Evolutionary conservation across 2,888 invertebrate genomes (phyloP), one percentile per base, ranked within the genome.

Genomic region (Acheta domesticus): DNA sequence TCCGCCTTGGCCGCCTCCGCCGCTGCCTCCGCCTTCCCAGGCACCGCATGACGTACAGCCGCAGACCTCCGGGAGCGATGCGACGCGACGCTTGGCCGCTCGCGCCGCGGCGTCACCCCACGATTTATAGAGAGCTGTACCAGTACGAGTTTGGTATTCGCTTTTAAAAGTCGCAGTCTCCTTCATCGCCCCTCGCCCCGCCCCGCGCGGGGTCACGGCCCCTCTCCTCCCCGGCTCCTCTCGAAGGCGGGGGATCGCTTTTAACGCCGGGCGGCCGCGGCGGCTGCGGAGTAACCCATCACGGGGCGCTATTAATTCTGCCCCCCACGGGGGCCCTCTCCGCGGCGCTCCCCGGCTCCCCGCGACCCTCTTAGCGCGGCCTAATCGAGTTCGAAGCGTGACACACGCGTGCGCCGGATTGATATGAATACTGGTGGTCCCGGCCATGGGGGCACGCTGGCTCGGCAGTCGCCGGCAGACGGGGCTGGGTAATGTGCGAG

Each of bases 381-480:
- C 62, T 62, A 62, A 62, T 62, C 62, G 62, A 62, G 62, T 62
- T 62, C 62, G 62, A 62, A 62, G 62, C 62, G 62, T 62, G 62
- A 62, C 62, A 62, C 62, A 62, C 62, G 62, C 62, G 62, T 62
- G 62, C n/a, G 12, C 62, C 14, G n/a, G 62, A 62, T 62, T 62
- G 62, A 62, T 62, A 62, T 62, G 62, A 62, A 62, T 62, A 62
- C 62, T 62, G 62, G 62, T 62, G 62, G 16, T 8, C 14, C 62
- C 14, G 62, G n/a, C n/a, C 62, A n/a, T 8, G 62, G n/a, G 62
- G 12, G 62, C 16, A 1, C n/a, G 62, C n/a, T 62, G 62, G 36
- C 36, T 3, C 1, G 16, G 0, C 16, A n/a, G 62, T 62, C 16
- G 62, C 62, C 5, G 16, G 62, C 62, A 62, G 62, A 19, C n/a